Base-by-base conservation (phyloP, 2,797 vertebrate genomes). In the Pangasius krempfi region DNA sequence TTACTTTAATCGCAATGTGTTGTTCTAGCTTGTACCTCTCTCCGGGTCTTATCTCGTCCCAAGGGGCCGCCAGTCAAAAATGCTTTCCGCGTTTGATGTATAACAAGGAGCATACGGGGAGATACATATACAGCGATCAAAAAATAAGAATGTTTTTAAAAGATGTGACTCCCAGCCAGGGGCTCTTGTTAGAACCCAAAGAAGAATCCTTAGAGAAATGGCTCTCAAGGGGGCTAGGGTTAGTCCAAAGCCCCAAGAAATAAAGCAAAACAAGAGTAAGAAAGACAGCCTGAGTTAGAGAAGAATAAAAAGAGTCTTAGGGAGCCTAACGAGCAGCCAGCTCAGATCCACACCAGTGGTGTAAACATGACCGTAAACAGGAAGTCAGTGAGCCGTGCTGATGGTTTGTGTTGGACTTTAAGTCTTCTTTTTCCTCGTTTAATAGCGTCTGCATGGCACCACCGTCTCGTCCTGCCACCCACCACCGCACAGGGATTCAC, bases 391-490 rank as follows among this genome's bases (percentile, higher is more conserved):
- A 93, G 94, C 95, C 92, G 86, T 94, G 93, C 89, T 94, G 92
- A 68, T 93, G 93, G 93, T 92, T 90, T 92, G 91, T 91, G 92
- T 91, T 91, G n/a, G 92, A 90, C 92, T 92, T 92, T 89, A 68
- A 89, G 33, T 44, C 84, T 4, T 52, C 64, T 68, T 70, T n/a
- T 83, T 88, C 91, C 93, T 90, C 91, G 89, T 92, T 94, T 95
- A 95, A 95, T 95, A 94, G 95, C 93, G 93, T 94, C 95, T 94
- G 92, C 88, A 94, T 94, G 94, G 94, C 93, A 94, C 89, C 84
- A 89, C 60, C 85, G 89, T 93, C 93, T 91, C 37, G 83, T 72
- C 89, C 92, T 88, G 90, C 76, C 84, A 81, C 93, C 92, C 94
- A 82, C 85, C 66, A 78, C 76, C 33, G 33, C 88, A 22, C 86